phyloP scores from a whole-genome alignment of 2,888 invertebrate species.

The Ischnus inquisitorius region DNA sequence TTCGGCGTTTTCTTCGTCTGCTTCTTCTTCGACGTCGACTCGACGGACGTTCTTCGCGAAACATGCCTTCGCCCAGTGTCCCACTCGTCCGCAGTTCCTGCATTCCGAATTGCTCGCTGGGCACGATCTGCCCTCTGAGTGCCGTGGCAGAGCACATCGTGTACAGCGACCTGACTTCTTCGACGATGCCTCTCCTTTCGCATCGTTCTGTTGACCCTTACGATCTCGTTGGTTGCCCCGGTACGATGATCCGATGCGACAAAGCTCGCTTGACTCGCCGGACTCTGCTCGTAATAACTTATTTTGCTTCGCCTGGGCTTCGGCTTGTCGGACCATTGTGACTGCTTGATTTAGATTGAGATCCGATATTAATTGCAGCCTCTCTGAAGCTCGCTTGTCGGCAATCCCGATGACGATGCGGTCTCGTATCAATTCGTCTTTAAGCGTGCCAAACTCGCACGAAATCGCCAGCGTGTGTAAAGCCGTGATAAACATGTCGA shows the following conservation, averaged over 20 bases:
- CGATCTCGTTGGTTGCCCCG: constrained; percentile 3
- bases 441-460: constrained; percentile 72
- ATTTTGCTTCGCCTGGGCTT: constrained; percentile 58
- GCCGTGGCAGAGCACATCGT: constrained; percentile 41
- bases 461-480: constrained; percentile 70
- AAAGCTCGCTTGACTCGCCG: constrained; percentile 17
- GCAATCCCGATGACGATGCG: constrained; percentile 74
- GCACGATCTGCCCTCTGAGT: constrained; percentile 54
- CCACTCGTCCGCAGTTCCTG: constrained; percentile 65
- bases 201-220: constrained; percentile 1
- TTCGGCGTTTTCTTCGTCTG: not conserved
- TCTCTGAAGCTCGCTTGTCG: constrained; percentile 70
- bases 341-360: constrained; percentile 69
- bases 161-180: constrained; percentile 29
- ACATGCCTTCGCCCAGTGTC: constrained; percentile 71
- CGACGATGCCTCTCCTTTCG: not conserved
- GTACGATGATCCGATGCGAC: constrained; percentile 16
- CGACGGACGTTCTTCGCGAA: constrained; percentile 42
- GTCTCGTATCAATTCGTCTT: constrained; percentile 74
- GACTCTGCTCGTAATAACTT: constrained; percentile 51
- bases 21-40: constrained; percentile 26
- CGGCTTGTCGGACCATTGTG: constrained; percentile 67
- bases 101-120: constrained; percentile 68
- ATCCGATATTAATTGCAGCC: constrained; percentile 68
- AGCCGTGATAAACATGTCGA: constrained; percentile 67